phyloP scores from a whole-genome alignment of 2,888 invertebrate genomes.

The Nomada ruficornis region DNA sequence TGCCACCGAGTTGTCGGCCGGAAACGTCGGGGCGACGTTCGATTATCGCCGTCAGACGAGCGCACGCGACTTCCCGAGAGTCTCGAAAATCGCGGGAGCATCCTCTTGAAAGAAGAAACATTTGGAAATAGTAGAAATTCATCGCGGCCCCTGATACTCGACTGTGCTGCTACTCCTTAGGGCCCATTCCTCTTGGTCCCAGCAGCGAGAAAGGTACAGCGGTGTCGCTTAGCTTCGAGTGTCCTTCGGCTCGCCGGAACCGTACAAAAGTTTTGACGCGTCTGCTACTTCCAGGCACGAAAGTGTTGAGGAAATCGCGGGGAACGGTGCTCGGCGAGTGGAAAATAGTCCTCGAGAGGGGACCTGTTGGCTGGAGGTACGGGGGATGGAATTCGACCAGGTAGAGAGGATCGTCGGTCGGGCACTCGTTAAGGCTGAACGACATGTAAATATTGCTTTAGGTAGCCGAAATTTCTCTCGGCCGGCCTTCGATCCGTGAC shows the following conservation, averaged over 20 bases:
- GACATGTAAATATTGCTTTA: slow-evolving; percentile 59
- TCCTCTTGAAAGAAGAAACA: too few relatives aligned
- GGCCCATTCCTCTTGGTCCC: too few relatives aligned
- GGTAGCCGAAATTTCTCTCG: slow-evolving; percentile 43
- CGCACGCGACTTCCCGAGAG: not conserved
- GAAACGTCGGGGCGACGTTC: slow-evolving; percentile 37
- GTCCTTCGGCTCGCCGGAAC: not conserved
- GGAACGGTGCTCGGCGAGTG: slow-evolving; percentile 29
- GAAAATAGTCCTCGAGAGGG: slow-evolving; percentile 26
- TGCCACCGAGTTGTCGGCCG: slow-evolving; percentile 51
- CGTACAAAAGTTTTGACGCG: slow-evolving; percentile 23
- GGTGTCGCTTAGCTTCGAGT: slow-evolving; percentile 5
- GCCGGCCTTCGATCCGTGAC: slow-evolving; percentile 9
- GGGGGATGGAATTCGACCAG: slow-evolving; percentile 57
- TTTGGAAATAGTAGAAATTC: not conserved
- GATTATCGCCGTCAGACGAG: slow-evolving; percentile 1
- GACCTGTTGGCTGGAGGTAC: slow-evolving; percentile 50
- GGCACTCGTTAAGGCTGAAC: slow-evolving; percentile 28
- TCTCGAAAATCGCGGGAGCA: not conserved
- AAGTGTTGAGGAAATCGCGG: slow-evolving; percentile 51
- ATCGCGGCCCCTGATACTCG: not conserved
- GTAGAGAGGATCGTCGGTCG: slow-evolving; percentile 29
- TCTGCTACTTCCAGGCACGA: slow-evolving; percentile 3
- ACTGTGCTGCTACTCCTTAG: too few relatives aligned
- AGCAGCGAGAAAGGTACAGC: too few relatives aligned